Base-by-base conservation (phyloP, 2,797 vertebrate species). In the Danionella dracula region DNA sequence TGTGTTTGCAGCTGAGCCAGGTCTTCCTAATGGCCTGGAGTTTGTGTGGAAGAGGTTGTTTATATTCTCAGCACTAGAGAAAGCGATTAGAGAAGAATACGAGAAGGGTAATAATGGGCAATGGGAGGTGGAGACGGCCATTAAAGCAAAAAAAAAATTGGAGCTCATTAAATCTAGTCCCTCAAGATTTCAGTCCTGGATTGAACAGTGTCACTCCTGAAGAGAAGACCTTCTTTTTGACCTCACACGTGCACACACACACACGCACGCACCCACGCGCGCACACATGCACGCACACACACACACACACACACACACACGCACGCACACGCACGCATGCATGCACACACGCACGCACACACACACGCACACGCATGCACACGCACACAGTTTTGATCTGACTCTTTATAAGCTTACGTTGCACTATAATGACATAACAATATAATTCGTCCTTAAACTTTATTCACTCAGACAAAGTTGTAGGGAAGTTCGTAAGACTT, bases 21-120 rank as follows among this genome's bases (percentile, higher is more conserved):
- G 76, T 85, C 76, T 75, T 80, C 74, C 53, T 83, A 87, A 89
- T 89, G 75, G 82, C 77, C 73, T 38, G 23, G 38, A 21, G 49
- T 75, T 60, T 75, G 40, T n/a, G 16, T 45, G 60, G 76, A 77
- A 85, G 78, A 72, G 76, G 79, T 79, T 72, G 68, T 80, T 81
- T 81, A 82, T 80, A 78, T 83, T 74, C 68, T 16, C 72, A 77
- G 76, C 79, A 78, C 20, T 49, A 50, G 15, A 15, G 53, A 50
- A 62, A 56, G 49, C 29, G 49, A 67, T 71, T 79, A 0, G 41
- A 37, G 65, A 67, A 72, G 71, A 76, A 31, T 19, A 34, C 55
- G 71, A 70, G 62, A 73, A 78, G 76, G 38, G 45, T 20, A 73
- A 61, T 55, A 41, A 69, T 54, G 65, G 49, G 46, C 71, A 71